A percentile compares a stretch with the other conserved stretches of the same genome.
Conservation (phyloP, 1,140 invertebrate species). For the Polypedilum pembai region DNA sequence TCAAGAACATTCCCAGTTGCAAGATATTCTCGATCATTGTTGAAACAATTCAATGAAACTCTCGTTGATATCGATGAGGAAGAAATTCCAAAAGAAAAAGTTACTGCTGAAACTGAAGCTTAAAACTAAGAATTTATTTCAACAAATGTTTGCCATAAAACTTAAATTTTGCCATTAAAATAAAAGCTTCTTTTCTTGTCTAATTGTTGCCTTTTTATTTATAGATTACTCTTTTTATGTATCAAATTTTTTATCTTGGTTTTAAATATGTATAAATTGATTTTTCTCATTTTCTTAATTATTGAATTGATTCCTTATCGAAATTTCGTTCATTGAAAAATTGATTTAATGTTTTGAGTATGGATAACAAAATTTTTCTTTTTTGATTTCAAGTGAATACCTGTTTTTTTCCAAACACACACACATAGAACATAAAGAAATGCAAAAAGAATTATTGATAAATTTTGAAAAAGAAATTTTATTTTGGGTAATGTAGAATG, state of each 20-base stretch:
- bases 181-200: not conserved
- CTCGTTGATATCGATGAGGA: not conserved
- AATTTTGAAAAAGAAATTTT: too few relatives aligned
- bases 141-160: not conserved
- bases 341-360: too few relatives aligned
- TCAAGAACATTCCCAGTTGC: constrained; percentile 40
- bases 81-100: not conserved
- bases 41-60: not conserved
- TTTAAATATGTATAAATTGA: too few relatives aligned
- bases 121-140: not conserved
- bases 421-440: too few relatives aligned
- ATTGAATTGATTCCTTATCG: too few relatives aligned
- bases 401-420: too few relatives aligned
- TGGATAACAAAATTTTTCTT: too few relatives aligned
- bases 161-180: not conserved
- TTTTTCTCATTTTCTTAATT: too few relatives aligned
- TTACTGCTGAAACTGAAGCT: not conserved
- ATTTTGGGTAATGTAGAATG: too few relatives aligned
- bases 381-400: too few relatives aligned
- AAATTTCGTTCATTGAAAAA: too few relatives aligned
- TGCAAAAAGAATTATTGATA: too few relatives aligned
- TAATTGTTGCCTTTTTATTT: not conserved
- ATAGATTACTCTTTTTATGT: not conserved
- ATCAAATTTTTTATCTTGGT: not conserved
- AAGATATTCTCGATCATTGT: constrained; percentile 37